Conservation (phyloP, 2,113 vertebrate species). For the Illadopsis cleaveri region DNA sequence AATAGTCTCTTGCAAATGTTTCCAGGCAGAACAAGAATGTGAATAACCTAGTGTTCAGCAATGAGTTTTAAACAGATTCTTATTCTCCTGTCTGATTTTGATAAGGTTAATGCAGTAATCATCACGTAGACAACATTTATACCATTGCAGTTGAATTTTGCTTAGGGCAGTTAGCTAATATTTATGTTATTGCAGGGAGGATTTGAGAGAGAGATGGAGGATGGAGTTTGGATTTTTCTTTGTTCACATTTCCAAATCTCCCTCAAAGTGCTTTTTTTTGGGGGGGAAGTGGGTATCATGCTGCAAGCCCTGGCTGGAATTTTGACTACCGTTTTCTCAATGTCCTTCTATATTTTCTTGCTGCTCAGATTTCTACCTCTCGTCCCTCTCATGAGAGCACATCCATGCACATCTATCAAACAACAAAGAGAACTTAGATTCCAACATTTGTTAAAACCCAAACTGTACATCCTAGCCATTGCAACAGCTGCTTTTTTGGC, state of each 20-base stretch:
- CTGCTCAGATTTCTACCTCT: not conserved
- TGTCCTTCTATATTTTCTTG: not conserved
- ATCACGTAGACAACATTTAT: not conserved
- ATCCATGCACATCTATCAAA: not conserved
- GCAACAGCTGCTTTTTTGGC: not conserved
- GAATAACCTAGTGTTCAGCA: conserved; percentile 53
- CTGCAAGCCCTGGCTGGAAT: not conserved
- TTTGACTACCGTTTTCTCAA: not conserved
- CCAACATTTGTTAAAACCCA: not conserved
- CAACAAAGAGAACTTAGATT: not conserved
- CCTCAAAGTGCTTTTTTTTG: not conserved
- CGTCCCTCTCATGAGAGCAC: not conserved
- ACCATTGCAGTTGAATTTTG: not conserved
- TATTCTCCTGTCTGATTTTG: conserved; percentile 19
- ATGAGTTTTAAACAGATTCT: not conserved
- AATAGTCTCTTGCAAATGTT: conserved; percentile 63
- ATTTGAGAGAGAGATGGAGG: not conserved
- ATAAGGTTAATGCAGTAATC: not conserved
- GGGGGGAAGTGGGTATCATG: not conserved
- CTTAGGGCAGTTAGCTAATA: not conserved
- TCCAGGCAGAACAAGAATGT: conserved; percentile 60
- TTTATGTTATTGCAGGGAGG: not conserved
- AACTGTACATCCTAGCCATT: not conserved
- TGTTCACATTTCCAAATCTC: not conserved
- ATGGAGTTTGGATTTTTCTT: not conserved